Evolutionary conservation across 2,888 invertebrate genomes (phyloP).

Genomic region (Luffia ferchaultella): DNA sequence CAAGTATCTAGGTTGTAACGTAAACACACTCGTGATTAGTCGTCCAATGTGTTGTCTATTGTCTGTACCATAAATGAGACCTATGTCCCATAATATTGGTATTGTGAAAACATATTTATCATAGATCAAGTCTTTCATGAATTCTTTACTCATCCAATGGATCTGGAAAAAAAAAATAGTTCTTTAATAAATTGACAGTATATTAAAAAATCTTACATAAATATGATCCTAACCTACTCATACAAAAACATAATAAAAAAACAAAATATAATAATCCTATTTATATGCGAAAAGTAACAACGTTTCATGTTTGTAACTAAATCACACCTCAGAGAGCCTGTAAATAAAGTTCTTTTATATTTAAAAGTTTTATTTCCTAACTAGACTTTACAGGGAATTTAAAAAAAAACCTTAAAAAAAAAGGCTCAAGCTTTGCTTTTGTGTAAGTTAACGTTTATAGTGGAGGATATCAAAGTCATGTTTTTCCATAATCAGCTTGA

Average conservation of each 20-base stretch:
- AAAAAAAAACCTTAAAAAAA: too few species aligned
- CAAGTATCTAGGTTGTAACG: slow-evolving; percentile 71
- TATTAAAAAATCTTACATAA: neutral
- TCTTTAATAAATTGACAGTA: neutral
- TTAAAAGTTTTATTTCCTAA: too few species aligned
- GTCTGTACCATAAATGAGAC: slow-evolving; percentile 74
- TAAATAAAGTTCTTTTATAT: too few species aligned
- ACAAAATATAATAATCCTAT: neutral
- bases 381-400: too few species aligned
- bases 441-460: too few species aligned
- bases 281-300: too few species aligned
- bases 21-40: slow-evolving; percentile 72
- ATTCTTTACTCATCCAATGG: slow-evolving; percentile 70
- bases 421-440: too few species aligned
- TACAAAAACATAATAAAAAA: neutral
- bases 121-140: slow-evolving; percentile 76
- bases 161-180: slow-evolving; percentile 29
- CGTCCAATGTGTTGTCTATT: slow-evolving; percentile 69
- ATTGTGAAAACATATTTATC: slow-evolving; percentile 84
- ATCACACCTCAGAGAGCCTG: too few species aligned
- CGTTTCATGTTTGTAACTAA: too few species aligned
- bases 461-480: too few species aligned
- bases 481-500: too few species aligned
- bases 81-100: slow-evolving; percentile 81
- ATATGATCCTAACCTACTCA: neutral